Evolutionary conservation across 1,140 invertebrate species (phyloP).

Genomic region (Heliconius hewitsoni): DNA sequence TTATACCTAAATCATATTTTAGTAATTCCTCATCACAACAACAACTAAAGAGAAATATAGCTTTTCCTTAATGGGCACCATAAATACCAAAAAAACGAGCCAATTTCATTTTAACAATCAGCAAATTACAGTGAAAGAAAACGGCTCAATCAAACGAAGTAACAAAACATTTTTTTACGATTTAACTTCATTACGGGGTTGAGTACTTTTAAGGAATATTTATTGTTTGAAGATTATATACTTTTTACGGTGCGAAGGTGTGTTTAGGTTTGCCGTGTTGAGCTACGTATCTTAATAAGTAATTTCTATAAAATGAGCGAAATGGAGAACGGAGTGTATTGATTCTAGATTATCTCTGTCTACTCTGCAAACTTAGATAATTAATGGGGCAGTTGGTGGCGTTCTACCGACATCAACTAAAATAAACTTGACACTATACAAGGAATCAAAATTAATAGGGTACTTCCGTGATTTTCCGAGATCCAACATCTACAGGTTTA

Average conservation of each 20-base stretch:
- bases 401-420: too few relatives aligned
- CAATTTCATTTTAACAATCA: constrained; percentile 4
- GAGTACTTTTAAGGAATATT: not conserved
- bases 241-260: not conserved
- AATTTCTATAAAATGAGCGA: too few relatives aligned
- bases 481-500: too few relatives aligned
- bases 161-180: constrained; percentile 8
- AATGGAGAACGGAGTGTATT: too few relatives aligned
- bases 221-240: not conserved
- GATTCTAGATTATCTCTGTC: too few relatives aligned
- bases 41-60: not conserved
- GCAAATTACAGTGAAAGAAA: constrained; percentile 11
- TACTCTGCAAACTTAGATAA: too few relatives aligned
- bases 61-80: not conserved
- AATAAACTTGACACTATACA: too few relatives aligned
- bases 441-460: too few relatives aligned
- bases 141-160: constrained; percentile 5
- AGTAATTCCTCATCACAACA: not conserved
- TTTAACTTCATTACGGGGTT: not conserved
- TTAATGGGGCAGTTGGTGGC: too few relatives aligned
- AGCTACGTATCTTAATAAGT: not conserved
- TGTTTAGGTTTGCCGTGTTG: not conserved
- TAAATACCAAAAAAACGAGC: not conserved
- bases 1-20: not conserved
- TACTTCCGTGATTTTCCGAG: too few relatives aligned